Percentiles rank a stretch among this genome's conserved stretches.
phyloP scores from a whole-genome alignment of 2,797 vertebrate genomes.

The Microtus agrestis region DNA sequence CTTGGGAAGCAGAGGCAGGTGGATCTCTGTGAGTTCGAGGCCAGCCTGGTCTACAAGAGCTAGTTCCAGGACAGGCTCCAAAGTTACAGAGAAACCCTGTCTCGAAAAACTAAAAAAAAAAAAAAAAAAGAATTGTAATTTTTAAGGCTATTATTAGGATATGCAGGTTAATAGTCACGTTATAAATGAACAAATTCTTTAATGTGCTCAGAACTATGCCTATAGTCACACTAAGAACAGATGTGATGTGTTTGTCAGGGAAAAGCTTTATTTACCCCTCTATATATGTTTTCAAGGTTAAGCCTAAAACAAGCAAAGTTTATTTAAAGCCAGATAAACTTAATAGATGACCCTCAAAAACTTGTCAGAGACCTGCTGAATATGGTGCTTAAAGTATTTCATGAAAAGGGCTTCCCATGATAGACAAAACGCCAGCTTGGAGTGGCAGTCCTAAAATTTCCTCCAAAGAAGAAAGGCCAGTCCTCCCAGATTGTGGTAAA shows the following conservation, averaged over 20 bases:
- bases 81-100: too few species aligned
- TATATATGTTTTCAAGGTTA: not conserved
- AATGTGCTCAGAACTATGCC: not conserved
- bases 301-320: not conserved
- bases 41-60: too few species aligned
- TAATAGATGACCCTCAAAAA: not conserved
- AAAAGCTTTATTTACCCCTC: not conserved
- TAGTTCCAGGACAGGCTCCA: too few species aligned
- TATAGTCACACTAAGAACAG: not conserved
- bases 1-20: too few species aligned
- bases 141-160: not conserved
- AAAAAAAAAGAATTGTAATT: not conserved
- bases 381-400: not conserved
- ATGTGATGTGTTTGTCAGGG: not conserved
- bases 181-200: not conserved
- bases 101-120: too few species aligned
- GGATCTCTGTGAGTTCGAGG: too few species aligned
- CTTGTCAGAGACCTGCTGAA: not conserved
- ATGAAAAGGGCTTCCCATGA: not conserved
- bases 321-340: not conserved
- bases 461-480: not conserved
- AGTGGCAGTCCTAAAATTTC: not conserved
- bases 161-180: not conserved
- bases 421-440: not conserved
- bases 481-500: not conserved